Base-by-base conservation (phyloP, 1,140 invertebrate genomes). In the Brachionus paranguensis region DNA sequence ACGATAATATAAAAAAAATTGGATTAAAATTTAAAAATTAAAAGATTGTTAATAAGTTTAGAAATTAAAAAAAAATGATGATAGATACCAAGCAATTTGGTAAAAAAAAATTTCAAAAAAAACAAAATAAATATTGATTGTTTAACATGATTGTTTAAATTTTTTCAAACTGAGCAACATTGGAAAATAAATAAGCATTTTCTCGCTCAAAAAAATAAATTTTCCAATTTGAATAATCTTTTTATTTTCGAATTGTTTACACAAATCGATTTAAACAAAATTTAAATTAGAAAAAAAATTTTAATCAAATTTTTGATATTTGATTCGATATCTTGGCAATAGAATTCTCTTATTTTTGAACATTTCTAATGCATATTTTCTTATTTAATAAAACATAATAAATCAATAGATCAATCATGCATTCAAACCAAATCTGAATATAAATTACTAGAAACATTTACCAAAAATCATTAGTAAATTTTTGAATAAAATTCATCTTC, bases 331-430 rank as follows among this genome's bases (percentile, higher is more conserved):
- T 11, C 5, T 60, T 17, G 20, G 53, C 53, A 60, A 60, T 60
- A 27, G 53, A 20, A 20, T 60, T 60, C 20, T 60, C 53, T 20
- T 53, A 53, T 53, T 53, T 60, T 24, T 60, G 10, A 60, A 24
- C 53, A 60, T 60, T 60, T 60, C 53, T 60, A 60, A 60, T 60
- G 65, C 65, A 68, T 68, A n/a, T 17, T 68, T 60, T 60, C 53
- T 60, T 60, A 60, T 60, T 60, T 60, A 60, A 60, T 60, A 60
- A 60, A 60, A 60, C 20, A 60, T 60, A 60, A 60, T 33, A 68
- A 68, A 68, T 68, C 65, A 68, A 68, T 68, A 68, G 33, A 68
- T 68, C 65, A 68, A 68, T 68, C 65, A 68, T 33, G 65, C 65
- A 68, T 68, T 68, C n/a, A 60, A 68, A 29, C 29, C 33, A 33